phyloP scores from a whole-genome alignment of 2,113 vertebrate species.

The Apus apus region DNA sequence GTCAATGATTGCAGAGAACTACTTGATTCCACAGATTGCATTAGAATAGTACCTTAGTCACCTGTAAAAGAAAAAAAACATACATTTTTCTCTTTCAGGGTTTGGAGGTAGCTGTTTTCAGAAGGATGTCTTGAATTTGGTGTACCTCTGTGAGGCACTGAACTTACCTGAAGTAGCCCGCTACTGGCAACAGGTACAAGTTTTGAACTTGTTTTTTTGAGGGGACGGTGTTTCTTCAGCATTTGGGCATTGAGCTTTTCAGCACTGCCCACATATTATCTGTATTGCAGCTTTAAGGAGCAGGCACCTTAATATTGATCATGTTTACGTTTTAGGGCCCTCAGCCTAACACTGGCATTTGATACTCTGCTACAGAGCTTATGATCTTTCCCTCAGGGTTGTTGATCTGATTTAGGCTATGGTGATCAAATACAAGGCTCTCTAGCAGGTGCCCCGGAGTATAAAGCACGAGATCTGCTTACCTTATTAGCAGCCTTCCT shows the following conservation, averaged over 20 bases:
- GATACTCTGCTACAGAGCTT: background rate
- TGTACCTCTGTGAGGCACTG: slow-evolving; percentile 96
- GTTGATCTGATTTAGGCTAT: background rate
- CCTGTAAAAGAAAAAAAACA: background rate
- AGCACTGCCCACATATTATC: background rate
- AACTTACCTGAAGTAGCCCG: slow-evolving; percentile 95
- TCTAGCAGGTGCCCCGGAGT: background rate
- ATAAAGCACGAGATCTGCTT: background rate
- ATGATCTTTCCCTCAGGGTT: background rate
- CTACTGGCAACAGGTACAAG: slow-evolving; percentile 95
- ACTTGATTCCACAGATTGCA: background rate
- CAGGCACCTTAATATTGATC: background rate
- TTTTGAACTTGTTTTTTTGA: background rate
- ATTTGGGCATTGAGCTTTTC: background rate
- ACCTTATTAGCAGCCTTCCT: background rate
- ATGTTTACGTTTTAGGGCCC: background rate
- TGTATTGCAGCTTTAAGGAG: background rate
- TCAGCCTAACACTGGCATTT: background rate
- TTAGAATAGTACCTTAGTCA: background rate
- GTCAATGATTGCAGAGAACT: background rate
- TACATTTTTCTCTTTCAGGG: slow-evolving; percentile 73
- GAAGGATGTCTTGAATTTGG: slow-evolving; percentile 97
- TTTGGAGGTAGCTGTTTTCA: slow-evolving; percentile 99
- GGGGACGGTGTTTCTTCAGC: background rate
- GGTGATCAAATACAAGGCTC: background rate